These are phyloP conservation scores for Diabrotica virgifera DNA, from an alignment of 1,140 invertebrate genomes.

Conservation along the genomic window DNA sequence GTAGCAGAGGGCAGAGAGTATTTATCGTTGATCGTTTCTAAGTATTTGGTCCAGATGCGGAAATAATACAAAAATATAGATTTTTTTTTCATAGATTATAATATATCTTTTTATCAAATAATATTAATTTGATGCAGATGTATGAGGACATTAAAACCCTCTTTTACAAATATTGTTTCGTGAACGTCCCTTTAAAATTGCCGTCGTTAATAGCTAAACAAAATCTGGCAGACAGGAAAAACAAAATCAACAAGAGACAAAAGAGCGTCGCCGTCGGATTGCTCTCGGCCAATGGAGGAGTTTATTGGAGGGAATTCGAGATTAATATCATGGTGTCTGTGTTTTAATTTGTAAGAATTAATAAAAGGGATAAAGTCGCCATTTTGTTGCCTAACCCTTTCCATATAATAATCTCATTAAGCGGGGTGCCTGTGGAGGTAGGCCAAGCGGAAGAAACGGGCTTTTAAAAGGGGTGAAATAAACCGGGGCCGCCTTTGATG, in stretches of 20 bases:
- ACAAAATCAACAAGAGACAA: slow-evolving; percentile 2
- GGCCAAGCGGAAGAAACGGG: slow-evolving; percentile 36
- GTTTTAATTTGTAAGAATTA: slow-evolving; percentile 37
- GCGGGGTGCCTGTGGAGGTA: slow-evolving; percentile 36
- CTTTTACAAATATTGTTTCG: too few species aligned
- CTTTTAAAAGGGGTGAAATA: slow-evolving; percentile 30
- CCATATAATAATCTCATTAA: slow-evolving; percentile 43
- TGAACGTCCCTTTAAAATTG: too few species aligned
- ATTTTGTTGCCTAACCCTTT: slow-evolving; percentile 31
- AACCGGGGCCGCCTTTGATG: slow-evolving; percentile 26
- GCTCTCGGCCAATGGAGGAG: background rate
- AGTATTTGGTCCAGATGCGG: too few species aligned
- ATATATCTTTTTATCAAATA: too few species aligned
- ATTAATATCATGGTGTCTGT: slow-evolving; percentile 35
- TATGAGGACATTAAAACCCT: too few species aligned
- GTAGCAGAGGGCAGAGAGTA: too few species aligned
- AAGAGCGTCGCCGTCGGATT: background rate
- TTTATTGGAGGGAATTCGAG: slow-evolving; percentile 9
- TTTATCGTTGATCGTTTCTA: too few species aligned
- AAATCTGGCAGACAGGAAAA: background rate
- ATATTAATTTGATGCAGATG: too few species aligned
- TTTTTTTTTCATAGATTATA: too few species aligned
- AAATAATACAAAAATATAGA: too few species aligned
- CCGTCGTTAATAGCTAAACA: background rate
- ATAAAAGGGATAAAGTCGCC: slow-evolving; percentile 33